Conservation (phyloP, 1,140 invertebrate genomes). For the Aphis gossypii region DNA sequence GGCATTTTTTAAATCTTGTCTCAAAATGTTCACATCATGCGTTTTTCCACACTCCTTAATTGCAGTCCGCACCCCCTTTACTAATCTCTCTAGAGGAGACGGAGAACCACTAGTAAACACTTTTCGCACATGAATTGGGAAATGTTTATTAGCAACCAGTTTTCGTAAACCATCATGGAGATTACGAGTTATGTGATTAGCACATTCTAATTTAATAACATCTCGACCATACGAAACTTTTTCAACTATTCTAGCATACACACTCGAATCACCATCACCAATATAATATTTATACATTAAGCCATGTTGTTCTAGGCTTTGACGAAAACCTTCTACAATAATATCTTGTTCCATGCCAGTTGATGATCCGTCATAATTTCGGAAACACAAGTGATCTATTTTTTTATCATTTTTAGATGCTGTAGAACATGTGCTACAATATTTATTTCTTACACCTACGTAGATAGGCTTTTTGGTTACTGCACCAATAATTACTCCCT, state of each 20-base stretch:
- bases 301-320: slow-evolving; percentile 33
- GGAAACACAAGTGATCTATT: background rate
- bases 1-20: slow-evolving; percentile 13
- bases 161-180: background rate
- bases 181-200: slow-evolving; percentile 23
- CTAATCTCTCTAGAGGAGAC: background rate
- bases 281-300: slow-evolving; percentile 19
- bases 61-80: background rate
- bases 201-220: slow-evolving; percentile 24
- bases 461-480: too few species aligned
- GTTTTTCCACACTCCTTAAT: background rate
- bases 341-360: slow-evolving; percentile 7
- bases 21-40: background rate
- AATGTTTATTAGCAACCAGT: background rate
- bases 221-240: slow-evolving; percentile 12
- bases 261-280: slow-evolving; percentile 46
- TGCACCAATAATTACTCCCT: too few species aligned
- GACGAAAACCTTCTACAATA: background rate
- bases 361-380: background rate
- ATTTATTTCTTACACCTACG: too few species aligned
- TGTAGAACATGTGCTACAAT: background rate
- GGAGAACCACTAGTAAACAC: background rate
- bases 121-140: background rate
- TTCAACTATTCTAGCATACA: background rate
- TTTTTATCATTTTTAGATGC: background rate